Percentiles rank a stretch among this genome's conserved stretches.
phyloP scores from a whole-genome alignment of 2,797 vertebrate genomes.

The Phyllotis vaccarum region DNA sequence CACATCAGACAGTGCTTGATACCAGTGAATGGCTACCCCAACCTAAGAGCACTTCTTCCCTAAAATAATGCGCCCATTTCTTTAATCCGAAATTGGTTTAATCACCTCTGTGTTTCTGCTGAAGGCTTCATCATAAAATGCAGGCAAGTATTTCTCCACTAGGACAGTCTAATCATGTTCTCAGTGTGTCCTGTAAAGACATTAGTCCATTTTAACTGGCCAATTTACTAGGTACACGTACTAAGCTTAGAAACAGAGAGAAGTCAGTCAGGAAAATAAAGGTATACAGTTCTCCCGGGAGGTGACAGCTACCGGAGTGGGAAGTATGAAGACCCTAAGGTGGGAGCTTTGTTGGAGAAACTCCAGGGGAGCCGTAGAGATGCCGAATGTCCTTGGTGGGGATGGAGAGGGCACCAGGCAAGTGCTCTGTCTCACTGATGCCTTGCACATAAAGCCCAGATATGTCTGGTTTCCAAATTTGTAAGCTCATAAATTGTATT shows the following conservation, averaged over 20 bases:
- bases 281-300: neutral
- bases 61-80: neutral
- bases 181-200: neutral
- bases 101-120: neutral
- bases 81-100: neutral
- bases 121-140: neutral
- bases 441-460: neutral
- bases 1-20: no score
- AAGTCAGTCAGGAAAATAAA: no score
- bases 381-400: neutral
- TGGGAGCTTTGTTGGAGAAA: neutral
- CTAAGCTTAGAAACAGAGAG: neutral
- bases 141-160: neutral
- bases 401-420: accelerated
- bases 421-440: neutral
- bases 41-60: neutral
- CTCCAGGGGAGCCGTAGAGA: neutral
- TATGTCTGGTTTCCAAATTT: neutral
- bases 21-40: neutral
- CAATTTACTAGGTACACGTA: neutral
- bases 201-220: neutral
- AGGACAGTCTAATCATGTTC: neutral
- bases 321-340: no score
- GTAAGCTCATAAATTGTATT: neutral
- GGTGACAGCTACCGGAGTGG: neutral